Conservation (phyloP, 2,113 vertebrate species). For the Indicator indicator region DNA sequence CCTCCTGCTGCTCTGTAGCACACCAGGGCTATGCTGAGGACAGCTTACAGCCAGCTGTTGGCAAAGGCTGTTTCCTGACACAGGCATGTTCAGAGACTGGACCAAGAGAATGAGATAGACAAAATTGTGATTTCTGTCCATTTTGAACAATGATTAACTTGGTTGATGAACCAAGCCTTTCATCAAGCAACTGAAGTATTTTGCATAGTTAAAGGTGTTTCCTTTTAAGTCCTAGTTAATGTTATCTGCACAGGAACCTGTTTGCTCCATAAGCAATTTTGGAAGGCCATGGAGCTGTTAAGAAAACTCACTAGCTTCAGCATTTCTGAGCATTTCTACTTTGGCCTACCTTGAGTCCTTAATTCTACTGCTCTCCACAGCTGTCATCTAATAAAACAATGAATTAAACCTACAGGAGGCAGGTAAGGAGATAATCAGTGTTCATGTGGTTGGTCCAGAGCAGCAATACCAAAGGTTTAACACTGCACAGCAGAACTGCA, state of each 20-base stretch:
- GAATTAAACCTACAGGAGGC: not conserved
- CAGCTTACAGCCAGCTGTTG: not conserved
- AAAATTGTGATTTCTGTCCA: not conserved
- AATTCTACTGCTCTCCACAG: not conserved
- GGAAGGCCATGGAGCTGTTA: not conserved
- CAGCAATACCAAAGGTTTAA: not conserved
- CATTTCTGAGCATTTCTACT: not conserved
- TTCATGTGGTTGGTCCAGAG: not conserved
- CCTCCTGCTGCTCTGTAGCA: not conserved
- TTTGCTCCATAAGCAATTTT: not conserved
- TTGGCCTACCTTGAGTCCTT: not conserved
- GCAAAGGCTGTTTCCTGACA: accelerated
- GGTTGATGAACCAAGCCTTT: not conserved
- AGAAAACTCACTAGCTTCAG: not conserved
- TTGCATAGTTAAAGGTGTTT: not conserved
- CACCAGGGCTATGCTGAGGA: accelerated
- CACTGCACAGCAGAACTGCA: not conserved
- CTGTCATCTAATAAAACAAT: not conserved
- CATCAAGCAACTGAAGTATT: not conserved
- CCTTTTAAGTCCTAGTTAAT: not conserved
- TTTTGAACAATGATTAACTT: not conserved
- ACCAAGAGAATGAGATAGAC: not conserved
- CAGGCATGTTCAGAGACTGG: not conserved
- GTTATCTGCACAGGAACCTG: not conserved
- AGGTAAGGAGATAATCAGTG: accelerated